These are phyloP conservation scores for Lycocerus yunnanus DNA, from an alignment of 2,888 invertebrate species.

Conservation along the genomic window DNA sequence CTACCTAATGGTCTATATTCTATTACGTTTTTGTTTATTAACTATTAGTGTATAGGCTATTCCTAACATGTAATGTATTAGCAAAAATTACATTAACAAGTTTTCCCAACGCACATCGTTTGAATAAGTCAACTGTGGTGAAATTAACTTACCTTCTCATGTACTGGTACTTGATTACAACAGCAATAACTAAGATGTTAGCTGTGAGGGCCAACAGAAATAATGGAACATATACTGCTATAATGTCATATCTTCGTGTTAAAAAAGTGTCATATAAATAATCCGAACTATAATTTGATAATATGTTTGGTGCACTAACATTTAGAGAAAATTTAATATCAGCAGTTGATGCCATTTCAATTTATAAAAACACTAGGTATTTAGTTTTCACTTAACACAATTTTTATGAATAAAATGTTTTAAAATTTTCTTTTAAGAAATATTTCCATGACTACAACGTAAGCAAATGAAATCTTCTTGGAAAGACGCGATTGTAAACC, in stretches of 20 bases:
- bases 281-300: conserved; percentile 12
- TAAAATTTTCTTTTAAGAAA: not conserved
- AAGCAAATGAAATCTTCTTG: not conserved
- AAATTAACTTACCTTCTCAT: conserved; percentile 65
- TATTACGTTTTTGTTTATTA: not conserved
- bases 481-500: not conserved
- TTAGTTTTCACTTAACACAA: not conserved
- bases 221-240: conserved; percentile 67
- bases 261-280: conserved; percentile 13
- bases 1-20: not conserved
- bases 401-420: not conserved
- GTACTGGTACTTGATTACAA: conserved; percentile 70
- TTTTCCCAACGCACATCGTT: not conserved
- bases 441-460: not conserved
- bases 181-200: conserved; percentile 68
- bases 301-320: not conserved
- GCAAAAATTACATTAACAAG: not conserved
- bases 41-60: not conserved
- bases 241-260: conserved; percentile 53
- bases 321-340: not conserved
- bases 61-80: too few species aligned
- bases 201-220: conserved; percentile 66
- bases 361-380: not conserved
- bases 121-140: not conserved
- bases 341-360: not conserved